Evolutionary conservation across 2,113 vertebrate genomes (phyloP).

Genomic region (Osmerus eperlanus): DNA sequence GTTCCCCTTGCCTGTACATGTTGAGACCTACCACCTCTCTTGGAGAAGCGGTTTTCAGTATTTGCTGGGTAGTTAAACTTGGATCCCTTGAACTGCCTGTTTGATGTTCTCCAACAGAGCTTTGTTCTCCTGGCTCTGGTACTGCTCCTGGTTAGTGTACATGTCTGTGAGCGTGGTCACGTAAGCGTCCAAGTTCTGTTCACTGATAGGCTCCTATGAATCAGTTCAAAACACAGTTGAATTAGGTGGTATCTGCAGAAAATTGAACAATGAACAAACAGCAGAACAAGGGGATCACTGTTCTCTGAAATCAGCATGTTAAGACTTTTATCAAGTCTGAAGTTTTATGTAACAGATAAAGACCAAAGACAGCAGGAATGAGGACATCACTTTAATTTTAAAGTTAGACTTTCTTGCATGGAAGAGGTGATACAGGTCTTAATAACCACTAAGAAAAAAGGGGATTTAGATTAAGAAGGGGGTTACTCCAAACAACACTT

Average conservation of each 20-base stretch:
- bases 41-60: slow-evolving; percentile 66
- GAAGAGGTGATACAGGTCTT: too few relatives aligned
- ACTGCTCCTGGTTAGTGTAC: slow-evolving; percentile 98
- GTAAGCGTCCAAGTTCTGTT: slow-evolving; percentile 99
- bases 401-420: too few relatives aligned
- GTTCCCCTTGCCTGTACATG: slow-evolving; percentile 56
- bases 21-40: slow-evolving; percentile 25
- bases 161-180: slow-evolving; percentile 99
- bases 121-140: slow-evolving; percentile 99
- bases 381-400: too few relatives aligned
- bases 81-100: slow-evolving; percentile 98
- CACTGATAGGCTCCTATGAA: slow-evolving; percentile 93
- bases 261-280: slow-evolving; percentile 1
- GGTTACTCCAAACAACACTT: too few relatives aligned
- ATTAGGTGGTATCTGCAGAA: slow-evolving; percentile 8
- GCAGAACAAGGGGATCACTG: too few relatives aligned
- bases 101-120: slow-evolving; percentile 99
- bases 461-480: too few relatives aligned
- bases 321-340: too few relatives aligned
- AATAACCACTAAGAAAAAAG: too few relatives aligned
- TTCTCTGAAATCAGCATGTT: not conserved
- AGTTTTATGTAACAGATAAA: too few relatives aligned
- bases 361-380: too few relatives aligned
- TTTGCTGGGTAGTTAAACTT: slow-evolving; percentile 85
- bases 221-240: slow-evolving; percentile 20